phyloP scores from a whole-genome alignment of 2,113 vertebrate species.

The Aptenodytes forsteri region DNA sequence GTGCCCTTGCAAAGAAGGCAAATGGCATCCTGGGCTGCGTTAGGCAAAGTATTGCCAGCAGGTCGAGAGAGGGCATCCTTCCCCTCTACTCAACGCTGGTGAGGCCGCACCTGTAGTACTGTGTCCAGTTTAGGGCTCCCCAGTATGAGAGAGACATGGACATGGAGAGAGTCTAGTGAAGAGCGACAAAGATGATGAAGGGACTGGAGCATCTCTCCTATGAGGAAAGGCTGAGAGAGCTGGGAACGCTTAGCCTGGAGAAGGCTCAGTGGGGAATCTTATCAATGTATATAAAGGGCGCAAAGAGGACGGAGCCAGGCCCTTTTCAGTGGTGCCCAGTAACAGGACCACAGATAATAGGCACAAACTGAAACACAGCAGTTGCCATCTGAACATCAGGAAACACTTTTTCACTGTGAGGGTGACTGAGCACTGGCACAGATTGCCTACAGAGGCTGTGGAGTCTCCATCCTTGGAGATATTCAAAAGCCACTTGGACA shows the following conservation, averaged over 20 bases:
- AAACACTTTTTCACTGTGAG: not conserved
- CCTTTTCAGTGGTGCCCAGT: not conserved
- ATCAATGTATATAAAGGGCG: not conserved
- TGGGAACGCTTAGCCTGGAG: not conserved
- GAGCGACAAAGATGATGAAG: not conserved
- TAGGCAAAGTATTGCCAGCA: not conserved
- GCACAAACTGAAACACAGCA: not conserved
- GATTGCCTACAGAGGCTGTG: not conserved
- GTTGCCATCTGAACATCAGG: not conserved
- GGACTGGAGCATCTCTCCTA: not conserved
- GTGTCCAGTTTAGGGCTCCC: not conserved
- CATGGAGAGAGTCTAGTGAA: not conserved
- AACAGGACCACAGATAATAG: not conserved
- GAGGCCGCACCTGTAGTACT: not conserved
- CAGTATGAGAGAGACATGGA: not conserved
- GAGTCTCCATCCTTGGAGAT: not conserved
- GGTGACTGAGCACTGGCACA: not conserved
- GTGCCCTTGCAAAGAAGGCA: not conserved
- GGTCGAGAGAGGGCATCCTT: not conserved
- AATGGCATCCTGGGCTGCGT: not conserved
- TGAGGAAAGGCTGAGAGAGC: not conserved
- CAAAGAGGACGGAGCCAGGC: not conserved
- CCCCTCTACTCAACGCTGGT: not conserved
- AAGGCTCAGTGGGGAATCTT: not conserved
- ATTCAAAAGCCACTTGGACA: not conserved